Percentiles rank a stretch among this genome's conserved stretches.
Conservation (phyloP, 2,888 invertebrate species). For the Drosophila gaucha region DNA sequence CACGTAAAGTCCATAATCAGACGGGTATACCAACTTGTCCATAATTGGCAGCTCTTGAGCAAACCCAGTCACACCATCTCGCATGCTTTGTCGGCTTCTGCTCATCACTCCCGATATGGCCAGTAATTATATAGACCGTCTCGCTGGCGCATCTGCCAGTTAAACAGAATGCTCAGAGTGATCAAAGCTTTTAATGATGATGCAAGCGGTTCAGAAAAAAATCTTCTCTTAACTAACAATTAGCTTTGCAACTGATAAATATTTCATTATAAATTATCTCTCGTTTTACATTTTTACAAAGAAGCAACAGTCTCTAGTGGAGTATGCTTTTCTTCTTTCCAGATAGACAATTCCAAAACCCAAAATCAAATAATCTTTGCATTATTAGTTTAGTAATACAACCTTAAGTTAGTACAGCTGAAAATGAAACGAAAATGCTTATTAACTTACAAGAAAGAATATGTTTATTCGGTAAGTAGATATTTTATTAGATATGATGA, state of each 20-base stretch:
- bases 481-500: too few relatives aligned
- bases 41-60: conserved; percentile 49
- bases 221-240: conserved; percentile 3
- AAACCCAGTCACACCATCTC: conserved; percentile 62
- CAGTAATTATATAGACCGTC: conserved; percentile 57
- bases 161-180: conserved; percentile 15
- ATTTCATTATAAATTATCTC: neutral
- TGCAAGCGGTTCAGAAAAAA: conserved; percentile 27
- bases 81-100: conserved; percentile 66
- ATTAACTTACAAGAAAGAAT: too few relatives aligned
- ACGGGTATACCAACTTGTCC: conserved; percentile 32
- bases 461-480: too few relatives aligned
- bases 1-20: conserved; percentile 73
- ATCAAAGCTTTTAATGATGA: conserved; percentile 40
- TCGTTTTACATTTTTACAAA: neutral
- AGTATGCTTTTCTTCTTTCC: neutral
- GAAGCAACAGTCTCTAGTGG: neutral
- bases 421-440: too few relatives aligned
- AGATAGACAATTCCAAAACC: too few relatives aligned
- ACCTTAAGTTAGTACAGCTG: too few relatives aligned
- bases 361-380: too few relatives aligned
- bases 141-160: conserved; percentile 43
- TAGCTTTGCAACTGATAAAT: conserved; percentile 4
- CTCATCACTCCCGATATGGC: conserved; percentile 61
- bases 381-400: too few relatives aligned